Evolutionary conservation across 2,797 vertebrate genomes (phyloP), one percentile per base, ranked within the genome.

Genomic region (Botia almorhae): DNA sequence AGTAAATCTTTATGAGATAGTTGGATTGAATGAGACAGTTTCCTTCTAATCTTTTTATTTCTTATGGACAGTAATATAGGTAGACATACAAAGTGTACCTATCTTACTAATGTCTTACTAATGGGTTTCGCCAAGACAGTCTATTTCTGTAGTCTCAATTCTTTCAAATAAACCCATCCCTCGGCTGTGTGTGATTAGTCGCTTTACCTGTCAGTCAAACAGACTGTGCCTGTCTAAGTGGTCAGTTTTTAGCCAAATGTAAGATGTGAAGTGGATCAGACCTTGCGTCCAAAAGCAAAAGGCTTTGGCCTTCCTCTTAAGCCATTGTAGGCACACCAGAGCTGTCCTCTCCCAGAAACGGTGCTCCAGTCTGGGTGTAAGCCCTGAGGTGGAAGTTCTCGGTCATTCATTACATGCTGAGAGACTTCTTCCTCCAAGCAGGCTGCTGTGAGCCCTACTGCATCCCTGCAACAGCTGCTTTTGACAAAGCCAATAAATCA

Each of bases 401-500:
- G 33, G 56, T 36, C 51, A n/a, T n/a, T 79, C 58, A 63, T 82
- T 39, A 77, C n/a, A 46, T 68, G 74, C 85, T 60, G 83, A 84
- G 85, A 82, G 48, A 46, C 8, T 71, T 10, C 55, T 84, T 80
- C 67, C 80, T 83, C 48, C 51, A 39, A 75, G 60, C 51, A 26
- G 74, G 72, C 76, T 78, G 56, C 80, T 84, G 70, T 71, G 53
- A 81, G 83, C 68, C 68, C 82, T 78, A 72, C 69, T 88, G 71
- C 85, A 53, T 89, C 75, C 23, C 80, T 70, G 26, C 71, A 88
- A 83, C 86, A 87, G 86, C 82, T 84, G 85, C 77, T 84, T 46
- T 81, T 83, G 81, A 86, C 83, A 69, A 78, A 85, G 85, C 48
- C 81, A 83, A 87, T 85, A 79, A 87, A 89, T 89, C 69, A 83